Conservation (phyloP, 2,113 vertebrate genomes). For the Phainopepla nitens region DNA sequence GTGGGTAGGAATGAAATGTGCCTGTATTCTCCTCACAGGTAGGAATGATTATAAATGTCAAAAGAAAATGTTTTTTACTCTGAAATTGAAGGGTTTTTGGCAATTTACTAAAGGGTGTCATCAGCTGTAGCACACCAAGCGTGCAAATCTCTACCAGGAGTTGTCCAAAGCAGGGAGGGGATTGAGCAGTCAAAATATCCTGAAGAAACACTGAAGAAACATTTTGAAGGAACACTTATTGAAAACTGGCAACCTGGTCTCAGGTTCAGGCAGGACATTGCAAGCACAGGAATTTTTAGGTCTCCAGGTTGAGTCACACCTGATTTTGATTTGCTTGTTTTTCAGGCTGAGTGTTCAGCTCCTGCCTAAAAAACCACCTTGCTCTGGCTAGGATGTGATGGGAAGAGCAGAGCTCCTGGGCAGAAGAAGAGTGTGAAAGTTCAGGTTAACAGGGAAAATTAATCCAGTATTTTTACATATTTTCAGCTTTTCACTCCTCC, state of each 20-base stretch:
- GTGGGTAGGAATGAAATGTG: neutral
- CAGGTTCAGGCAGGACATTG: too few relatives aligned
- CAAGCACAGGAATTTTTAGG: neutral
- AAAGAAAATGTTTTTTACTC: accelerated
- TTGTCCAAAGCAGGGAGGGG: neutral
- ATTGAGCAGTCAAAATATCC: neutral
- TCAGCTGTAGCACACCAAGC: neutral
- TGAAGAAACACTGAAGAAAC: neutral
- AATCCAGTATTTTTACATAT: neutral
- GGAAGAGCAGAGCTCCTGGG: neutral
- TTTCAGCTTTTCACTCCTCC: neutral
- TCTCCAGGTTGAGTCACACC: neutral
- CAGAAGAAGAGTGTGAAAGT: neutral
- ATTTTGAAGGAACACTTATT: neutral
- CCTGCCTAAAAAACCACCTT: neutral
- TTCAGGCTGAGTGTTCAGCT: neutral
- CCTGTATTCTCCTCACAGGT: neutral
- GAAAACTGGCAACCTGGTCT: neutral
- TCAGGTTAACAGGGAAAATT: neutral
- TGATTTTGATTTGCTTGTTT: neutral
- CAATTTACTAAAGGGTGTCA: neutral
- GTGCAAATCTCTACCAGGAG: neutral
- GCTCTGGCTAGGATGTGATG: neutral
- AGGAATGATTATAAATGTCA: neutral
- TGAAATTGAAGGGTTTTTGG: accelerated